phyloP scores from a whole-genome alignment of 2,113 vertebrate species.

The Numenius arquata region DNA sequence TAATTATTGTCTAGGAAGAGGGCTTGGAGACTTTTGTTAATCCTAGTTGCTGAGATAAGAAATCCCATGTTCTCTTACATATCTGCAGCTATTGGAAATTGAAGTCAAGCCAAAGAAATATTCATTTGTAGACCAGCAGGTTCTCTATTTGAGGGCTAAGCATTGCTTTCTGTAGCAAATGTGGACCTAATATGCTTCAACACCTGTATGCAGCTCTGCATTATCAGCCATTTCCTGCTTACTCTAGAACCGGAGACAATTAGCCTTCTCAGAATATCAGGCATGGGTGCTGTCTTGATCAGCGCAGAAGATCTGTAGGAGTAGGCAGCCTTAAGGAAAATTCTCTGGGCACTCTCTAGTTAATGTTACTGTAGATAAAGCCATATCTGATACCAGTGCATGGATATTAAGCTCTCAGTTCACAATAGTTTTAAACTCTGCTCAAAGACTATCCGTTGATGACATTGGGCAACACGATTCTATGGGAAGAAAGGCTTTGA shows the following conservation, averaged over 20 bases:
- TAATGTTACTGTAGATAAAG: not conserved
- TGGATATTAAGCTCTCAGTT: not conserved
- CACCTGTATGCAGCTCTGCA: not conserved
- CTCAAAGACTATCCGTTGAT: not conserved
- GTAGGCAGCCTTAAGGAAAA: not conserved
- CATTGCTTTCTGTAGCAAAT: not conserved
- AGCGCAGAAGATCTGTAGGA: not conserved
- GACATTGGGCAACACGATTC: not conserved
- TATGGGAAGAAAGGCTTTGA: not conserved
- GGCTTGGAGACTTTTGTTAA: not conserved
- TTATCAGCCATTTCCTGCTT: not conserved
- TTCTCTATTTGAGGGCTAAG: not conserved
- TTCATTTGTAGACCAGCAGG: not conserved
- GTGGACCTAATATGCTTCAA: not conserved
- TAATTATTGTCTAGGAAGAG: not conserved
- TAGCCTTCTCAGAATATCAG: not conserved
- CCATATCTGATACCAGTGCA: not conserved
- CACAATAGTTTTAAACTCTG: not conserved
- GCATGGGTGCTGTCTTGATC: not conserved
- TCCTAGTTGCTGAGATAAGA: not conserved
- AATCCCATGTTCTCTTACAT: not conserved
- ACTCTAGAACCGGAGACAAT: not conserved
- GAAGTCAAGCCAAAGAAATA: not conserved
- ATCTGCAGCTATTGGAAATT: not conserved
- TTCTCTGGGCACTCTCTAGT: not conserved